phyloP scores from a whole-genome alignment of 2,797 vertebrate species.

The Tenualosa ilisha region DNA sequence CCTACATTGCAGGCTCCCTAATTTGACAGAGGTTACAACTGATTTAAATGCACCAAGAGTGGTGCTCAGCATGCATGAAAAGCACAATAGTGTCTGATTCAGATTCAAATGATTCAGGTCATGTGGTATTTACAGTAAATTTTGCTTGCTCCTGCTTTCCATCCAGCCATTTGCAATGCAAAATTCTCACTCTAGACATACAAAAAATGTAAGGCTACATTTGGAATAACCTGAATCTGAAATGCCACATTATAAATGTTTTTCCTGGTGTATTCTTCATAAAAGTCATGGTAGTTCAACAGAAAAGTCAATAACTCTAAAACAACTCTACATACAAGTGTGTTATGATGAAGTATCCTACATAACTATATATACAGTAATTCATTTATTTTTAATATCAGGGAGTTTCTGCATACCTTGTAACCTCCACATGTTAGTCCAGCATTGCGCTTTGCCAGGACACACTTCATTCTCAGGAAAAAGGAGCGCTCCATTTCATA shows the following conservation, averaged over 20 bases:
- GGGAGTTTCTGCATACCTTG: constrained; percentile 74
- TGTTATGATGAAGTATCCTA: background rate
- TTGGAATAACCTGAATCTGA: background rate
- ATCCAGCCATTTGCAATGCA: constrained; percentile 36
- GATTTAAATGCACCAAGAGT: background rate
- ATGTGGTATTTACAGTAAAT: constrained; percentile 19
- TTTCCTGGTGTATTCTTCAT: background rate
- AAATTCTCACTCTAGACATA: background rate
- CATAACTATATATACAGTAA: background rate
- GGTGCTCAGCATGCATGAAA: background rate
- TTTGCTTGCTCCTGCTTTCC: constrained; percentile 15
- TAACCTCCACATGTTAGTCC: constrained; percentile 92
- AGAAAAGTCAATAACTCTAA: background rate
- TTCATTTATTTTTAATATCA: background rate
- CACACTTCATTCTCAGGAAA: constrained; percentile 95
- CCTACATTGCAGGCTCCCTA: background rate
- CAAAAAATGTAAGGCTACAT: background rate
- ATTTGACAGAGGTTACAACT: background rate
- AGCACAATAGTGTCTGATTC: constrained; percentile 15
- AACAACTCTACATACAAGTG: too few species aligned
- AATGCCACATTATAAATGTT: background rate
- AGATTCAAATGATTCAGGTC: constrained; percentile 9
- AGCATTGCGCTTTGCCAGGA: constrained; percentile 91
- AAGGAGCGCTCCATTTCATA: constrained; percentile 92
- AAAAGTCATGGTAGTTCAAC: background rate